Evolutionary conservation across 2,797 vertebrate genomes (phyloP).

Genomic region (Anniella stebbinsi): DNA sequence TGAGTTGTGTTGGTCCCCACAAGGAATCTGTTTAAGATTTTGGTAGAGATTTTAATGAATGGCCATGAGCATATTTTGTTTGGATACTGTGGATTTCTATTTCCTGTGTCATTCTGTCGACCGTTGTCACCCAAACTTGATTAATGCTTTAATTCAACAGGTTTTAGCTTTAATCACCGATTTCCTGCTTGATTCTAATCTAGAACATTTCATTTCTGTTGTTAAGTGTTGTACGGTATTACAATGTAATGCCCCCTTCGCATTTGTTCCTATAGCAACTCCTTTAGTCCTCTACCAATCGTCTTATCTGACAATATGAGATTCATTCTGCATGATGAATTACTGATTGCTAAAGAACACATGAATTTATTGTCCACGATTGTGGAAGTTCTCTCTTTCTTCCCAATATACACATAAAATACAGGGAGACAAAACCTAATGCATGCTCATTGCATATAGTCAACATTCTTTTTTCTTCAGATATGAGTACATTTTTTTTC

Average conservation of each 20-base stretch:
- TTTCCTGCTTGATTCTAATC: constrained; percentile 2
- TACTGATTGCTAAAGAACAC: constrained; percentile 11
- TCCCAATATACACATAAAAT: not conserved
- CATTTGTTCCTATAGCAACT: constrained; percentile 30
- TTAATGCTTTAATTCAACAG: constrained; percentile 15
- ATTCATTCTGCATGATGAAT: not conserved
- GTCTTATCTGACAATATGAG: constrained; percentile 3
- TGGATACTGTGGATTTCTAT: not conserved
- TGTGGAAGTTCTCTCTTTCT: not conserved
- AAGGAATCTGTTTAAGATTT: not conserved
- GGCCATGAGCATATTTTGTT: not conserved
- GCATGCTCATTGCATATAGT: no score
- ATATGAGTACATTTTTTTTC: not conserved
- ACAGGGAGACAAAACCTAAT: not conserved
- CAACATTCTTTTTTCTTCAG: not conserved
- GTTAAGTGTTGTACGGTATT: not conserved
- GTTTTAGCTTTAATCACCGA: not conserved
- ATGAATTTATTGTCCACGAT: not conserved
- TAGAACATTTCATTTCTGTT: constrained; percentile 4
- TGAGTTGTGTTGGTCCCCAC: not conserved
- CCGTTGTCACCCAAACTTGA: not conserved
- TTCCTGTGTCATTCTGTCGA: not conserved
- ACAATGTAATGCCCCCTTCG: not conserved
- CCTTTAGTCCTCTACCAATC: constrained; percentile 14
- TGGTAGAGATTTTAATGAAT: constrained; percentile 7